Percentiles rank a stretch among this genome's conserved stretches.
Evolutionary conservation across 2,888 invertebrate genomes (phyloP).

Genomic region (Aphidoletes aphidimyza): DNA sequence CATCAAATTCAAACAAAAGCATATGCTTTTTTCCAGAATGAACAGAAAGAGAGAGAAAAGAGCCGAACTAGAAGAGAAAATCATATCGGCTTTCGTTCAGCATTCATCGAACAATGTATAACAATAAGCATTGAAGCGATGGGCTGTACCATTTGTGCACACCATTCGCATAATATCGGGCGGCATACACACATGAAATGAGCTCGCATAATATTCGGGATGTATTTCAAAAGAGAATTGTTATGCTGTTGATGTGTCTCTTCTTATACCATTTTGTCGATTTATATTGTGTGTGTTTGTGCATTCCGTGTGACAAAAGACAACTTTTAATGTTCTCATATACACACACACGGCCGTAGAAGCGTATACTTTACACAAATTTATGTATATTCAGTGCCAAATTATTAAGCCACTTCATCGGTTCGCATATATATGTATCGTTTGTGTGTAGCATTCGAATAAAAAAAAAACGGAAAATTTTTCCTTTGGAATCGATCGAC

Average conservation of each 20-base stretch:
- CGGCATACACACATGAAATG: neutral
- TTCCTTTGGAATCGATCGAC: neutral
- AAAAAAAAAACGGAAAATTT: neutral
- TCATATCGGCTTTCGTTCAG: neutral
- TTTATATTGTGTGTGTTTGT: conserved; percentile 16
- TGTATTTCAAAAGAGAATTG: conserved; percentile 36
- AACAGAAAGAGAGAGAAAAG: no score
- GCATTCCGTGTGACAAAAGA: conserved; percentile 26
- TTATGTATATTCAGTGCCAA: conserved; percentile 28
- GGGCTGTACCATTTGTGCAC: no score
- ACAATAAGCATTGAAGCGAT: no score
- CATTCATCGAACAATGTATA: neutral
- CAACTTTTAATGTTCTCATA: conserved; percentile 16
- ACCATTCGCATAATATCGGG: no score
- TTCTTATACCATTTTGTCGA: conserved; percentile 35
- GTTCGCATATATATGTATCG: neutral
- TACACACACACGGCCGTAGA: neutral
- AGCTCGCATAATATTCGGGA: conserved; percentile 4
- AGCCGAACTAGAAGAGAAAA: no score
- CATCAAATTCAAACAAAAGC: no score
- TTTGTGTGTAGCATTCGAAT: no score
- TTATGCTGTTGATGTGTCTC: conserved; percentile 22
- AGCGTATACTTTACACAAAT: conserved; percentile 7
- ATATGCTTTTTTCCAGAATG: no score
- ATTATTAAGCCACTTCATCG: conserved; percentile 32